Conservation (phyloP, 2,797 vertebrate genomes). For the Dromococcyx pavoninus region DNA sequence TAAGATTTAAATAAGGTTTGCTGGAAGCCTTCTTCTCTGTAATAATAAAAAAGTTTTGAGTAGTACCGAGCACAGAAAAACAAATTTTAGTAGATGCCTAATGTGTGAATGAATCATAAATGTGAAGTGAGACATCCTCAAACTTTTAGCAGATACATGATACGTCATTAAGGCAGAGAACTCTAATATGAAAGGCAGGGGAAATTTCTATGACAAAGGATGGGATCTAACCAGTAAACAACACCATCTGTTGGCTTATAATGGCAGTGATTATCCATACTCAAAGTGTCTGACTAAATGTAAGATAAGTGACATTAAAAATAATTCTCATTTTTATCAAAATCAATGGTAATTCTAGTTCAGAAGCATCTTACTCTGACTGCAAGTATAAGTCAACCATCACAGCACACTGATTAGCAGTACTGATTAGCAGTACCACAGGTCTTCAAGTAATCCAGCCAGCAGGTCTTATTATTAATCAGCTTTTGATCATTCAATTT, state of each 20-base stretch:
- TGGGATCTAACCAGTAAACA: not conserved
- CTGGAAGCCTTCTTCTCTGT: not conserved
- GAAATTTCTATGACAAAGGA: not conserved
- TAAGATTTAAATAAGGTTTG: not conserved
- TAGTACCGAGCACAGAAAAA: not conserved
- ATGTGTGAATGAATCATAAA: constrained; percentile 6
- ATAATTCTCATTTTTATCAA: not conserved
- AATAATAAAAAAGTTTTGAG: not conserved
- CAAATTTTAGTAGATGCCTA: not conserved
- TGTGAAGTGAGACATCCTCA: constrained; percentile 10
- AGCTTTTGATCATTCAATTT: not conserved
- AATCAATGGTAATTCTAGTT: not conserved
- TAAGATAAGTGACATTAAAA: not conserved
- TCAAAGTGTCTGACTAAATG: not conserved
- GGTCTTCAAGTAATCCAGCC: not conserved
- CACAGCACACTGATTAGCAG: not conserved
- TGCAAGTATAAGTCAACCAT: not conserved
- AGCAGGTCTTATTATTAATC: not conserved
- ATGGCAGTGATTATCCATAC: not conserved
- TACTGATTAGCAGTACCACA: not conserved
- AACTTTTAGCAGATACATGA: not conserved
- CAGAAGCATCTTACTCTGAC: not conserved
- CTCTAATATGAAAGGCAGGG: not conserved
- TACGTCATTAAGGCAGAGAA: not conserved
- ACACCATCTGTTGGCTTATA: not conserved